A percentile compares a stretch with the other conserved stretches of the same genome.
Evolutionary conservation across 2,113 vertebrate species (phyloP).

Genomic region (Echinops telfairi): DNA sequence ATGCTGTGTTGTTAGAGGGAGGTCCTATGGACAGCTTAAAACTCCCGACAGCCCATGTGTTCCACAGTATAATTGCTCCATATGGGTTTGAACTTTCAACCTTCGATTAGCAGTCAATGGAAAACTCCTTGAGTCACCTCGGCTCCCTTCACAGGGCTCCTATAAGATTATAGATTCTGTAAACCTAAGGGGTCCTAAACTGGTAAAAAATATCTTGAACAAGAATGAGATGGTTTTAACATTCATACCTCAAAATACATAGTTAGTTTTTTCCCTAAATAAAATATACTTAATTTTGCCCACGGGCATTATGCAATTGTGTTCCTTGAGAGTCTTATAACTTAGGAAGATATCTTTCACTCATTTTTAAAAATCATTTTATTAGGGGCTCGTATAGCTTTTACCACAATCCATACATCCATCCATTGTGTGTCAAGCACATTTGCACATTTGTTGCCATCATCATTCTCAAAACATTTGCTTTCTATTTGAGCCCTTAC

Average conservation of each 20-base stretch:
- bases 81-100: neutral
- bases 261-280: neutral
- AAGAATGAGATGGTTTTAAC: neutral
- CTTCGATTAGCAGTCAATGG: neutral
- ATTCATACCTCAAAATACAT: neutral
- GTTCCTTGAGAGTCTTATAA: neutral
- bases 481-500: too few species aligned
- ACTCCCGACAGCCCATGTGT: neutral
- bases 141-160: neutral
- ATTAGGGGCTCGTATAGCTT: too few species aligned
- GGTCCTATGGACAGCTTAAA: neutral
- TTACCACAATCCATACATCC: neutral
- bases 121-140: neutral
- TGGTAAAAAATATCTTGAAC: neutral
- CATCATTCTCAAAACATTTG: too few species aligned
- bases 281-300: neutral
- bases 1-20: neutral
- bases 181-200: neutral
- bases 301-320: neutral
- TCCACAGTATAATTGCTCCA: neutral
- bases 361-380: too few species aligned
- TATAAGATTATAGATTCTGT: neutral
- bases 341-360: neutral
- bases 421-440: neutral
- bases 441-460: too few species aligned